These are phyloP conservation scores for Petrolisthes cinctipes DNA, from an alignment of 2,888 invertebrate genomes.

Conservation along the genomic window DNA sequence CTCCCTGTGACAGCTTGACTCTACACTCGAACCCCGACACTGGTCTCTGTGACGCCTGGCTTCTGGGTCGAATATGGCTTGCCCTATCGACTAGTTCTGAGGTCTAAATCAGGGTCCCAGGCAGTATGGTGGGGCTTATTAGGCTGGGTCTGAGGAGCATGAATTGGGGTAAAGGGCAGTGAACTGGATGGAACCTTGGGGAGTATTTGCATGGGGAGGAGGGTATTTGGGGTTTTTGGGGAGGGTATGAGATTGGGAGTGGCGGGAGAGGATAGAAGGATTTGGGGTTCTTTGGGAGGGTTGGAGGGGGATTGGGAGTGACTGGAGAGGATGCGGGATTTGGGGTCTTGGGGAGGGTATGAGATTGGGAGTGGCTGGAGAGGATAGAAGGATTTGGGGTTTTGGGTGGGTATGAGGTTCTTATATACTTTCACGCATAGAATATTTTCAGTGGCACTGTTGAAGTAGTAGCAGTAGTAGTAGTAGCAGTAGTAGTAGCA, in stretches of 20 bases:
- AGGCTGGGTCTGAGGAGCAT: too few species aligned
- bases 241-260: neutral
- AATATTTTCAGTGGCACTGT: too few species aligned
- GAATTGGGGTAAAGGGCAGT: neutral
- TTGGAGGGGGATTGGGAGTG: neutral
- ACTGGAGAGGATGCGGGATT: neutral
- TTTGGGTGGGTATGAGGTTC: neutral
- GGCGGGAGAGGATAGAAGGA: neutral
- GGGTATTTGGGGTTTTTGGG: neutral
- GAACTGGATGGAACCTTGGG: neutral
- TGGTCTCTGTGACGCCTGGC: neutral
- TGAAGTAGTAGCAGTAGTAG: too few species aligned
- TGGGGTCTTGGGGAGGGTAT: neutral
- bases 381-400: neutral
- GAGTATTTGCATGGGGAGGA: neutral
- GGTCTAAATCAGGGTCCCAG: slow-evolving; percentile 11
- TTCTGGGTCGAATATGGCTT: neutral
- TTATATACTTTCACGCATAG: too few species aligned
- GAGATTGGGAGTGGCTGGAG: neutral
- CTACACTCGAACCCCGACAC: neutral
- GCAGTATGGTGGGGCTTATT: slow-evolving; percentile 8
- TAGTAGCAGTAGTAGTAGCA: too few species aligned
- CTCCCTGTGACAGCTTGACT: slow-evolving; percentile 2
- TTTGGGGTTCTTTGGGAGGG: neutral
- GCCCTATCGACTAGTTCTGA: neutral